Evolutionary conservation across 2,797 vertebrate genomes (phyloP).

Genomic region (Sciaenops ocellatus): DNA sequence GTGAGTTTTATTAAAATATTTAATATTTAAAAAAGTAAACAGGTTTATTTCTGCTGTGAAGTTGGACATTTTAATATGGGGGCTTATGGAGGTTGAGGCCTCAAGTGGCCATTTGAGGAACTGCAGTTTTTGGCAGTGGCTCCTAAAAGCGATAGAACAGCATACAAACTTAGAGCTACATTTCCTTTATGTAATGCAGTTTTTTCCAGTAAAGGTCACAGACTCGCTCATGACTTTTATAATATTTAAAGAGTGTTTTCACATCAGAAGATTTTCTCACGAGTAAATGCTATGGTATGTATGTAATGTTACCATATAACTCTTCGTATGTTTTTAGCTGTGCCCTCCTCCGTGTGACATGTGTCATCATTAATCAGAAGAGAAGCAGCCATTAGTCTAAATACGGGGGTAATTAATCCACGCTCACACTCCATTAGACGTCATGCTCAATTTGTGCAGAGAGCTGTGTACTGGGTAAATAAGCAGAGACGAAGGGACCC

Average conservation of each 20-base stretch:
- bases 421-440: slow-evolving; percentile 72
- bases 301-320: slow-evolving; percentile 28
- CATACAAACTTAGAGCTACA: not conserved
- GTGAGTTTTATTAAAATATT: too few relatives aligned
- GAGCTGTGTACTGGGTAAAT: slow-evolving; percentile 70
- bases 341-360: slow-evolving; percentile 61
- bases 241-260: not conserved
- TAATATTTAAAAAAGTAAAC: too few relatives aligned
- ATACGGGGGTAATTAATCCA: slow-evolving; percentile 76
- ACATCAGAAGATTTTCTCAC: not conserved
- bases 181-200: not conserved
- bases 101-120: too few relatives aligned
- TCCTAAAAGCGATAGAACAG: not conserved
- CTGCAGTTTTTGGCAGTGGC: not conserved
- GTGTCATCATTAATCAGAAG: slow-evolving; percentile 76
- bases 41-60: too few relatives aligned
- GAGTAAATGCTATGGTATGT: slow-evolving; percentile 9
- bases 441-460: slow-evolving; percentile 74
- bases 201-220: not conserved
- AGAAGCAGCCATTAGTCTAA: slow-evolving; percentile 78
- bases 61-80: too few relatives aligned
- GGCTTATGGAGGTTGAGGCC: too few relatives aligned
- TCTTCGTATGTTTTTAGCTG: slow-evolving; percentile 42
- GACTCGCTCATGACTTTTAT: not conserved
- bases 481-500: slow-evolving; percentile 59